phyloP scores from a whole-genome alignment of 2,113 vertebrate species.

The Solea senegalensis region DNA sequence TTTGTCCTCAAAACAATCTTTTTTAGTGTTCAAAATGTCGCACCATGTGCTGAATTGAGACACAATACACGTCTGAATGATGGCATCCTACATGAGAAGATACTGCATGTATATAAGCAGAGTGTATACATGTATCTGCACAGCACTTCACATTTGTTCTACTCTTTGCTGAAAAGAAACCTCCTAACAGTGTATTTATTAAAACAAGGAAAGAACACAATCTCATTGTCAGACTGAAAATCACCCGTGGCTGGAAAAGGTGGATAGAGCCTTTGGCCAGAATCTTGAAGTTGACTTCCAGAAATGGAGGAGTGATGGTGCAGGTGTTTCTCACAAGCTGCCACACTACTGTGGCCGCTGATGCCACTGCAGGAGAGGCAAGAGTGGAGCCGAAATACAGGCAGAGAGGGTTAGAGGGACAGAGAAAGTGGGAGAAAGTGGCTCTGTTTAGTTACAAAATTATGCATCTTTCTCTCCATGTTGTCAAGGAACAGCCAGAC shows the following conservation, averaged over 20 bases:
- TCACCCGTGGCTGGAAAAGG: background rate
- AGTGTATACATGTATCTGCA: background rate
- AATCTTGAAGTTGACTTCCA: slow-evolving; percentile 8
- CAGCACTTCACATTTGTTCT: background rate
- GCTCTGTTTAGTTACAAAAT: background rate
- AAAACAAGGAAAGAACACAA: background rate
- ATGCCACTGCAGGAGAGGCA: slow-evolving; percentile 16
- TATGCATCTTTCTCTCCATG: background rate
- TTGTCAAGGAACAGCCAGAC: background rate
- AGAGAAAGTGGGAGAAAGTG: background rate
- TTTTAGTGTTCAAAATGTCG: too few relatives aligned
- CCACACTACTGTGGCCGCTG: slow-evolving; percentile 16
- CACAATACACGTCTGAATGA: background rate
- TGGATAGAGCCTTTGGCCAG: slow-evolving; percentile 25
- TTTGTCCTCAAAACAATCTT: background rate
- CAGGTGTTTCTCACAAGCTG: slow-evolving; percentile 50
- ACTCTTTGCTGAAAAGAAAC: background rate
- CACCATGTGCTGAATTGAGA: background rate
- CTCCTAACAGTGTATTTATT: background rate
- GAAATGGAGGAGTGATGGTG: slow-evolving; percentile 33
- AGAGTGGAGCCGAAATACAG: background rate
- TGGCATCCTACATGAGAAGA: background rate
- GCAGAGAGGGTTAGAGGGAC: background rate
- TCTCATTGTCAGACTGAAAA: slow-evolving; percentile 9
- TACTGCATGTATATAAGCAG: background rate